A percentile compares a stretch with the other conserved stretches of the same genome.
These are phyloP conservation scores for Apostichopus japonicus DNA, from an alignment of 35 echinoderm and acorn worm species.

Conservation along the genomic window DNA sequence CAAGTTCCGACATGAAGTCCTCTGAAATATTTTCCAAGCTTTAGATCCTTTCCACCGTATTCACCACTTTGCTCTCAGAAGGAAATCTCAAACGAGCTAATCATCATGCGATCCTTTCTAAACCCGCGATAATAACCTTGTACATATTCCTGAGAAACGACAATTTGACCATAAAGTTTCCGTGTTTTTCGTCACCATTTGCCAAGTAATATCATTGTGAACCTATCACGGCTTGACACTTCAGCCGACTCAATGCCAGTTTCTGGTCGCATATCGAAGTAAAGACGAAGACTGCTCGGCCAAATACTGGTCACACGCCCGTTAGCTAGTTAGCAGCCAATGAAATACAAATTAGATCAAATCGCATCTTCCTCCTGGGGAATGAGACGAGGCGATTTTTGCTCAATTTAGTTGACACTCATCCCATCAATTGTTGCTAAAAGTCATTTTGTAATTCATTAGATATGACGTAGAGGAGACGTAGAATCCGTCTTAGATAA, in stretches of 20 bases:
- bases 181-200: background rate
- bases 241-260: background rate
- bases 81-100: background rate
- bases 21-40: background rate
- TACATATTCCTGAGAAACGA: background rate
- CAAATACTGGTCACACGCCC: conserved; percentile 16
- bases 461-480: too few relatives aligned
- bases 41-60: background rate
- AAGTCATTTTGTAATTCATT: background rate
- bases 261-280: background rate
- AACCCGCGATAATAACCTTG: background rate
- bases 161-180: conserved; percentile 5
- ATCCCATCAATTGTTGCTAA: conserved; percentile 3
- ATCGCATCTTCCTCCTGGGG: background rate
- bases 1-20: background rate
- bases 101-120: background rate
- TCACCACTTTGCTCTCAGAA: background rate
- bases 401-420: background rate
- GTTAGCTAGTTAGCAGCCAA: conserved; percentile 37
- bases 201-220: conserved; percentile 2
- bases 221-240: background rate
- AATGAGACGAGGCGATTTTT: background rate
- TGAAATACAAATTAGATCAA: conserved; percentile 45
- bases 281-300: background rate
- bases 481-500: too few relatives aligned